Evolutionary conservation across 1,140 invertebrate genomes (phyloP).

Genomic region (Ceratitis capitata): DNA sequence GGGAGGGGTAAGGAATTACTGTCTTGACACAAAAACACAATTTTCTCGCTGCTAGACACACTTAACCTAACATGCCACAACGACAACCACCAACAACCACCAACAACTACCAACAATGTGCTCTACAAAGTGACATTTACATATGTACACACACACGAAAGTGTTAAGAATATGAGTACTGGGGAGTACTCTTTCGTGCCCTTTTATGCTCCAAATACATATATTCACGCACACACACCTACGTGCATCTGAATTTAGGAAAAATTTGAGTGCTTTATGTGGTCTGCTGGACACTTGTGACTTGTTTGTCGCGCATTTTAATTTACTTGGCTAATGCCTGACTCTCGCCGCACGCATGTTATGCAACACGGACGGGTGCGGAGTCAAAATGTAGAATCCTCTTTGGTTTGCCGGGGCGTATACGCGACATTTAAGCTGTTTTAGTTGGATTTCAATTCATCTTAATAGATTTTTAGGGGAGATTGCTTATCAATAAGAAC

Average conservation of each 20-base stretch:
- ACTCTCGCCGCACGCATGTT: not conserved
- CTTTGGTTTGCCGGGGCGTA: not conserved
- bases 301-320: no score
- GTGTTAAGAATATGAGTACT: no score
- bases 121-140: no score
- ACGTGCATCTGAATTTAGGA: not conserved
- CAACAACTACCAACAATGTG: no score
- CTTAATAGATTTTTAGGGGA: no score
- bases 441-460: not conserved
- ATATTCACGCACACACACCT: not conserved
- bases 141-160: no score
- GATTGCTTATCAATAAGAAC: no score
- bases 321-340: not conserved
- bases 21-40: conserved; percentile 30
- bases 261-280: not conserved
- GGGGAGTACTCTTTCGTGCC: no score
- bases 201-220: not conserved
- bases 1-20: not conserved
- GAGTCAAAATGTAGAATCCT: no score
- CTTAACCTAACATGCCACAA: not conserved
- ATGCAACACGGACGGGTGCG: not conserved
- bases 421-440: not conserved
- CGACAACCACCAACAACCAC: not conserved
- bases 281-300: not conserved
- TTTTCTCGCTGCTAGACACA: not conserved